Evolutionary conservation across 2,888 invertebrate species (phyloP).

Genomic region (Tachina lurida): DNA sequence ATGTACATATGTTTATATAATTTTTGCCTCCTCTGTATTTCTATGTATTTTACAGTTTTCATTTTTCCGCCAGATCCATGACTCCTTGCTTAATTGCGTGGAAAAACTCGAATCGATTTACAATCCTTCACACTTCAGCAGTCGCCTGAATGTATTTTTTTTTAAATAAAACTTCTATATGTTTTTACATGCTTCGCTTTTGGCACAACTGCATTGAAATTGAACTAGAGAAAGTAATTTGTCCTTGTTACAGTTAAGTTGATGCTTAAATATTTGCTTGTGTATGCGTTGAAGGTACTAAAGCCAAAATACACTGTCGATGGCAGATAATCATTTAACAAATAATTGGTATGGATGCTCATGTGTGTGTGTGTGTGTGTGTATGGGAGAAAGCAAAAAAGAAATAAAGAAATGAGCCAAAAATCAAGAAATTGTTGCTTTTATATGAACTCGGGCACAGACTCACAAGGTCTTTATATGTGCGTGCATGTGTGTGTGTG

Average conservation of each 20-base stretch:
- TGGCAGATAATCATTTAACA: conserved; percentile 45
- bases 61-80: conserved; percentile 15
- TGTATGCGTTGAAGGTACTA: neutral
- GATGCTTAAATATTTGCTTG: conserved; percentile 47
- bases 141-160: conserved; percentile 21
- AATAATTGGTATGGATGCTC: conserved; percentile 10
- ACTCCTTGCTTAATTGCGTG: conserved; percentile 54
- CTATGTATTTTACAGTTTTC: neutral
- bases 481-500: conserved; percentile 2
- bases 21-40: neutral
- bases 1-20: too few relatives aligned
- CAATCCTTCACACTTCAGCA: conserved; percentile 57
- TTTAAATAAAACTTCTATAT: conserved; percentile 27
- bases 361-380: conserved; percentile 1
- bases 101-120: conserved; percentile 63
- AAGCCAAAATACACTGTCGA: conserved; percentile 21
- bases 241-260: conserved; percentile 69
- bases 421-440: conserved; percentile 54
- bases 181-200: conserved; percentile 33
- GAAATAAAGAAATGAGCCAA: conserved; percentile 3
- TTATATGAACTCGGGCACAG: conserved; percentile 13
- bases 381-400: conserved; percentile 1
- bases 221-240: conserved; percentile 64
- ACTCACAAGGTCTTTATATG: neutral
- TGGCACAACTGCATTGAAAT: conserved; percentile 19